A percentile compares a stretch with the other conserved stretches of the same genome.
Evolutionary conservation across 2,888 invertebrate genomes (phyloP).

Genomic region (Pelosia muscerda): DNA sequence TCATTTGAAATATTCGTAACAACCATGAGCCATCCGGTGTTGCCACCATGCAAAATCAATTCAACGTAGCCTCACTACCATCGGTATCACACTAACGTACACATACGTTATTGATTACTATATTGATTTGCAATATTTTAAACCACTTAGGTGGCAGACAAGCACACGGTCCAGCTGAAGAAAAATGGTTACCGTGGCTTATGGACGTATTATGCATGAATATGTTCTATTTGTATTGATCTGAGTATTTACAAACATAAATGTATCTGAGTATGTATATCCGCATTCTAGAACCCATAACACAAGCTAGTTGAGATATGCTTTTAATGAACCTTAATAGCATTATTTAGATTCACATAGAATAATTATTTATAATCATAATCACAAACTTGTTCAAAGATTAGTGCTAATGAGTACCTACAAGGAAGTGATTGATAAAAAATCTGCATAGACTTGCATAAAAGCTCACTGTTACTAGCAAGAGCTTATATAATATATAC

Average conservation of each 20-base stretch:
- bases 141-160: too few relatives aligned
- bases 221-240: too few relatives aligned
- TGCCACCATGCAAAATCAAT: constrained; percentile 16
- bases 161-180: too few relatives aligned
- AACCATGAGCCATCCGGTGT: constrained; percentile 9
- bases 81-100: not conserved
- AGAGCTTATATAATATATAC: not conserved
- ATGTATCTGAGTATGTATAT: too few relatives aligned
- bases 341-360: too few relatives aligned
- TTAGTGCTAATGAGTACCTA: not conserved
- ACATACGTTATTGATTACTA: constrained; percentile 34
- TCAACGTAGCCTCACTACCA: constrained; percentile 7
- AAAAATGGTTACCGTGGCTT: too few relatives aligned
- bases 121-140: too few relatives aligned
- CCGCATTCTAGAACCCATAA: too few relatives aligned
- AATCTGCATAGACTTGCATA: constrained; percentile 1
- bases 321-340: too few relatives aligned
- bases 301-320: too few relatives aligned
- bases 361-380: not conserved
- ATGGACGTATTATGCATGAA: too few relatives aligned
- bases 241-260: too few relatives aligned
- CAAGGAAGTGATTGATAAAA: not conserved
- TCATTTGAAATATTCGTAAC: not conserved
- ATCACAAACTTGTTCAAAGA: not conserved
- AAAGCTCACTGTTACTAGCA: not conserved